Evolutionary conservation across 2,797 vertebrate genomes (phyloP).

Genomic region (Channallabes apus): DNA sequence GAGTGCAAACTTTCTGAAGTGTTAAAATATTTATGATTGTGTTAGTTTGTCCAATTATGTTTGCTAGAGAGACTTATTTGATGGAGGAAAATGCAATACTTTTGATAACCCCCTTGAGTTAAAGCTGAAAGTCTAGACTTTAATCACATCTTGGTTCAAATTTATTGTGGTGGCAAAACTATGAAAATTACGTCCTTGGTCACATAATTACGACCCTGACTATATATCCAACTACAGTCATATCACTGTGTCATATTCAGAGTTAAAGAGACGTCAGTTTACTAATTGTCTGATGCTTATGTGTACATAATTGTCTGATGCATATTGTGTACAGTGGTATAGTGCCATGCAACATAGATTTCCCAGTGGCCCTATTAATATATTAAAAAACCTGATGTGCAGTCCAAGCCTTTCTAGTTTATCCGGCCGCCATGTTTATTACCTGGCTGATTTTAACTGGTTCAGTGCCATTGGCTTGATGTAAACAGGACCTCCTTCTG

Average conservation of each 20-base stretch:
- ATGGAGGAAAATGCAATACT: too few relatives aligned
- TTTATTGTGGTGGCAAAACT: too few relatives aligned
- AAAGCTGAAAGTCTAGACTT: too few relatives aligned
- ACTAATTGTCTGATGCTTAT: neutral
- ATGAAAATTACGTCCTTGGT: too few relatives aligned
- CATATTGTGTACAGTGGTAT: neutral
- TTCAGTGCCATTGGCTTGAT: neutral
- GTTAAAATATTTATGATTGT: too few relatives aligned
- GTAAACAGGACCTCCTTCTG: neutral
- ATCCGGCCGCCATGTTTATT: neutral
- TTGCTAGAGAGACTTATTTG: too few relatives aligned
- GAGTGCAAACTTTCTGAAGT: too few relatives aligned
- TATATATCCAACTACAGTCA: neutral
- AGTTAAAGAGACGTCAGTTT: neutral
- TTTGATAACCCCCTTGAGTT: too few relatives aligned
- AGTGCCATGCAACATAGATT: neutral
- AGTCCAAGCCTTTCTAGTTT: neutral
- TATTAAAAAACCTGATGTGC: neutral
- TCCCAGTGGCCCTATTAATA: neutral
- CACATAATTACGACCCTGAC: too few relatives aligned
- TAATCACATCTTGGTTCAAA: too few relatives aligned
- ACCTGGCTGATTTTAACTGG: neutral
- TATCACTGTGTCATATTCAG: neutral
- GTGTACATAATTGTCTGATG: too few relatives aligned
- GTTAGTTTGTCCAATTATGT: too few relatives aligned